Evolutionary conservation across 2,888 invertebrate genomes (phyloP).

Genomic region (Leptinotarsa haldemani): DNA sequence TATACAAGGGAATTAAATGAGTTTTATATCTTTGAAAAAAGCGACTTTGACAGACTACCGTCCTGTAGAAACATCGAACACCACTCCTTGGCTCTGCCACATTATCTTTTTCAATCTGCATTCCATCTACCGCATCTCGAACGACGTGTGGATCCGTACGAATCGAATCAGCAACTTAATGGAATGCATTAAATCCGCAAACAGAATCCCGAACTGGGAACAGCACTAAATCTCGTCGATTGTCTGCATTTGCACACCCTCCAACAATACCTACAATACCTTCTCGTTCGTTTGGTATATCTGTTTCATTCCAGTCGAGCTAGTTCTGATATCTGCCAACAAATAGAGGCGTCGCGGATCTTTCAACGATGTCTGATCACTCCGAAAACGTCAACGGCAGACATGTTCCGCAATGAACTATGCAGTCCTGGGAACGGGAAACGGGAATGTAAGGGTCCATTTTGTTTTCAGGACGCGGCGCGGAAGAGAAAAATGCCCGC

Average conservation of each 20-base stretch:
- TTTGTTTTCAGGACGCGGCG: constrained; percentile 14
- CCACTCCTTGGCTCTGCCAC: not conserved
- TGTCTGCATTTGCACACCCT: constrained; percentile 28
- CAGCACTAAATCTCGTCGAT: constrained; percentile 34
- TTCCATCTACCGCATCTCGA: not conserved
- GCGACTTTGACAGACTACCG: too few species aligned
- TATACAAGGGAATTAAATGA: too few species aligned
- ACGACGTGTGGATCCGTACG: not conserved
- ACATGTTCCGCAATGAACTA: constrained; percentile 21
- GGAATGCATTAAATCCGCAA: constrained; percentile 36
- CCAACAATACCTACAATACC: constrained; percentile 11
- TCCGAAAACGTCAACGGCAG: constrained; percentile 23
- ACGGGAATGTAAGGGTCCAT: not conserved
- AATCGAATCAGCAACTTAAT: not conserved
- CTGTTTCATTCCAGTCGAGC: constrained; percentile 15
- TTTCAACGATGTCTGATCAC: constrained; percentile 14
- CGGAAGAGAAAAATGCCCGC: constrained; percentile 12
- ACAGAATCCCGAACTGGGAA: constrained; percentile 29
- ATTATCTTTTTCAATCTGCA: not conserved
- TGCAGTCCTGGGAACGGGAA: not conserved
- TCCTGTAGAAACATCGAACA: too few species aligned
- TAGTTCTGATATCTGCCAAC: constrained; percentile 14
- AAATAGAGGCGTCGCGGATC: constrained; percentile 1
- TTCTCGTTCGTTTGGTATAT: constrained; percentile 3
- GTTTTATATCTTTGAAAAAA: too few species aligned